A percentile compares a stretch with the other conserved stretches of the same genome.
Evolutionary conservation across 2,113 vertebrate species (phyloP).

Genomic region (Zootoca vivipara): DNA sequence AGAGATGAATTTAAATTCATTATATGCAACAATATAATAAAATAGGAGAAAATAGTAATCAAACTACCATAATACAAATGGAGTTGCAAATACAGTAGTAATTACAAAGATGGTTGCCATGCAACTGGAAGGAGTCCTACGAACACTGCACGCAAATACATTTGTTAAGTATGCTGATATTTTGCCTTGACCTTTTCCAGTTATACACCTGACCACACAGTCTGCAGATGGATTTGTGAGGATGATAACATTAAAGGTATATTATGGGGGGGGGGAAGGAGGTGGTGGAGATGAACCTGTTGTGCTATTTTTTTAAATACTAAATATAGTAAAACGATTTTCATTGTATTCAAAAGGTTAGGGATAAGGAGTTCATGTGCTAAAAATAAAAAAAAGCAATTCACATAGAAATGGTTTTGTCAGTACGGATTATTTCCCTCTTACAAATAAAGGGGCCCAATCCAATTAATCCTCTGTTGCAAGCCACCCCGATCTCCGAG

Average conservation of each 20-base stretch:
- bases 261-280: neutral
- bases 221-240: conserved; percentile 59
- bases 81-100: conserved; percentile 67
- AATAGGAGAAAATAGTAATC: conserved; percentile 76
- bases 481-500: neutral
- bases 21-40: conserved; percentile 71
- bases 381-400: conserved; percentile 47
- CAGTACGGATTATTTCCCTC: neutral
- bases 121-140: conserved; percentile 65
- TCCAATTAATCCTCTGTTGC: neutral
- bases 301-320: conserved; percentile 12
- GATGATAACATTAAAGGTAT: conserved; percentile 53
- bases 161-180: conserved; percentile 71
- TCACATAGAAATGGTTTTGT: neutral
- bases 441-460: conserved; percentile 20
- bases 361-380: conserved; percentile 29
- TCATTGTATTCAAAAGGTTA: conserved; percentile 62
- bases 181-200: conserved; percentile 77
- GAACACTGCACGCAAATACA: conserved; percentile 54
- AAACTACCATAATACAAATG: conserved; percentile 78
- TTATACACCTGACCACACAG: conserved; percentile 59
- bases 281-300: neutral
- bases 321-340: conserved; percentile 40
- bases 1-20: conserved; percentile 54
- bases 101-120: conserved; percentile 75